Evolutionary conservation across 2,113 vertebrate genomes (phyloP).

Genomic region (Oryzias curvinotus): DNA sequence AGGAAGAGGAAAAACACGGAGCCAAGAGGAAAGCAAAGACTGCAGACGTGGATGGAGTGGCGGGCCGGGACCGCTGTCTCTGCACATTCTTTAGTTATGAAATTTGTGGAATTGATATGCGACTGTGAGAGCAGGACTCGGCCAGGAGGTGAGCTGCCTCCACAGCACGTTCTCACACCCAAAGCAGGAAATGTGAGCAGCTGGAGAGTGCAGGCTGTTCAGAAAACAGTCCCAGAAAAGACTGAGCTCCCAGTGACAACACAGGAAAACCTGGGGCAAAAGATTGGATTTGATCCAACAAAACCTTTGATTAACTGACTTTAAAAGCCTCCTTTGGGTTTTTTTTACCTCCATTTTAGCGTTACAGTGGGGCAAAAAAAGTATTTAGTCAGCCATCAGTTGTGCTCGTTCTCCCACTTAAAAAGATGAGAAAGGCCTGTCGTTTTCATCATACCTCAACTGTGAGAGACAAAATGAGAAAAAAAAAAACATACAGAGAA

Average conservation of each 20-base stretch:
- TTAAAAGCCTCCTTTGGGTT: too few species aligned
- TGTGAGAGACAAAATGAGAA: too few species aligned
- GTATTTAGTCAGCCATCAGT: too few species aligned
- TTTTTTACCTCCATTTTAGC: too few species aligned
- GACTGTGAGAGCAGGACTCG: not conserved
- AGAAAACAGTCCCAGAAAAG: not conserved
- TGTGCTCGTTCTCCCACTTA: too few species aligned
- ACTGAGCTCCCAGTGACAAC: not conserved
- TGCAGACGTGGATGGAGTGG: not conserved
- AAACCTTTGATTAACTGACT: too few species aligned
- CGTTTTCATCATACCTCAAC: too few species aligned
- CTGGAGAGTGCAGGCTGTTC: constrained; percentile 16
- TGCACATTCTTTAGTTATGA: constrained; percentile 6
- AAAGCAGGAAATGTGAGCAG: constrained; percentile 28
- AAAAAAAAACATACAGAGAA: too few species aligned
- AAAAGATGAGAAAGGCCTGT: too few species aligned
- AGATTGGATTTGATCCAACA: too few species aligned
- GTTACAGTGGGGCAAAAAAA: too few species aligned
- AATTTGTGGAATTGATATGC: constrained; percentile 24
- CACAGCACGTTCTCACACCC: constrained; percentile 4
- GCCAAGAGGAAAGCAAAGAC: not conserved
- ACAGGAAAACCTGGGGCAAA: not conserved
- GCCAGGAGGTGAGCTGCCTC: not conserved
- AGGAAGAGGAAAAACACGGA: constrained; percentile 3
- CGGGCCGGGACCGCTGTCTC: not conserved